Percentiles rank a stretch among this genome's conserved stretches.
Conservation (phyloP, 1,140 invertebrate genomes). For the Harlomillsia oculata region DNA sequence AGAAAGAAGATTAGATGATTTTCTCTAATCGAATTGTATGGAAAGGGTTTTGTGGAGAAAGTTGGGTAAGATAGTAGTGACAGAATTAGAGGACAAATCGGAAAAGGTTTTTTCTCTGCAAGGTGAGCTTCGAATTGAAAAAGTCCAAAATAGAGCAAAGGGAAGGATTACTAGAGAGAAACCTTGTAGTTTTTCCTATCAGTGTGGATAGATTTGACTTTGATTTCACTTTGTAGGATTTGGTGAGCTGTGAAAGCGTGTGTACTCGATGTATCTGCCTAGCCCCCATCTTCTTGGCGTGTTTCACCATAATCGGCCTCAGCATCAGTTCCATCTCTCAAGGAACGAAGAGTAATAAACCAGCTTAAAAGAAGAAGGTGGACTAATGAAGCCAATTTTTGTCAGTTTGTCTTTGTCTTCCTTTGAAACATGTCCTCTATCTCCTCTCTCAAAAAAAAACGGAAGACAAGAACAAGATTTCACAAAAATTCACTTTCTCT, state of each 20-base stretch:
- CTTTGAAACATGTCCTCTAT: too few relatives aligned
- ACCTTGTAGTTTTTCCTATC: background rate
- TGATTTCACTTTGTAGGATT: slow-evolving; percentile 22
- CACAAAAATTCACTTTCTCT: too few relatives aligned
- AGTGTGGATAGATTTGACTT: background rate
- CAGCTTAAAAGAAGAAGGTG: too few relatives aligned
- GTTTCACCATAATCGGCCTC: slow-evolving; percentile 32
- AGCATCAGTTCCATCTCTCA: slow-evolving; percentile 13
- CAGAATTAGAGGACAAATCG: too few relatives aligned
- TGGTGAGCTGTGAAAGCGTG: slow-evolving; percentile 32
- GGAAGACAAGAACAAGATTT: too few relatives aligned
- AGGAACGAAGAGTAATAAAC: too few relatives aligned
- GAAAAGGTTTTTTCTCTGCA: too few relatives aligned
- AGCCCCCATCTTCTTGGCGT: slow-evolving; percentile 29
- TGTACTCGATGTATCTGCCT: slow-evolving; percentile 35
- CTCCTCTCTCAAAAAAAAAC: too few relatives aligned
- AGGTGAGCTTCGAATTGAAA: background rate
- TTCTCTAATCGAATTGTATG: too few relatives aligned
- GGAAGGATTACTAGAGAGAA: background rate
- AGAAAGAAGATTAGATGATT: too few relatives aligned
- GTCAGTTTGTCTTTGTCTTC: too few relatives aligned
- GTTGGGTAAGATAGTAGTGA: background rate
- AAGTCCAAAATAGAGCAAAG: background rate
- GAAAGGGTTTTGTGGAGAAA: slow-evolving; percentile 1
- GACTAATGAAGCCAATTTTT: too few relatives aligned